Evolutionary conservation across 1,140 invertebrate genomes (phyloP).

Genomic region (Onthophagus taurus): DNA sequence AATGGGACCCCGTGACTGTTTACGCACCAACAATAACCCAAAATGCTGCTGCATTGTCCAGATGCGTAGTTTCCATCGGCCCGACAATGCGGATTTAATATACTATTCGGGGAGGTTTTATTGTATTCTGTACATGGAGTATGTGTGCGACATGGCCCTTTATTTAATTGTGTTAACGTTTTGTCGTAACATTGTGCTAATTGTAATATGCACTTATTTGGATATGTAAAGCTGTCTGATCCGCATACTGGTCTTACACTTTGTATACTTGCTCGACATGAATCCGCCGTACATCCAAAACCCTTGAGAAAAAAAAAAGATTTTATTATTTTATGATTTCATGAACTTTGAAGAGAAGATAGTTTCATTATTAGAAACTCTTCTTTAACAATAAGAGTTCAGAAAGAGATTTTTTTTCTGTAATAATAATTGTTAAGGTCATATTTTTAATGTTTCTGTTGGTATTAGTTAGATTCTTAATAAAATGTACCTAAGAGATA

Average conservation of each 20-base stretch:
- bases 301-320: too few relatives aligned
- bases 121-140: slow-evolving; percentile 18
- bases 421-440: too few relatives aligned
- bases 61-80: slow-evolving; percentile 72
- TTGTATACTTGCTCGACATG: slow-evolving; percentile 25
- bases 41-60: slow-evolving; percentile 70
- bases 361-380: too few relatives aligned
- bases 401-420: too few relatives aligned
- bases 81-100: slow-evolving; percentile 55
- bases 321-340: too few relatives aligned
- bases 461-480: too few relatives aligned
- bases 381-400: too few relatives aligned
- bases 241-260: slow-evolving; percentile 57
- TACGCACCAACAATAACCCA: slow-evolving; percentile 78
- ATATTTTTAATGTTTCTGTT: too few relatives aligned
- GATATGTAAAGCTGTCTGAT: slow-evolving; percentile 69
- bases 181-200: slow-evolving; percentile 59
- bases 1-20: slow-evolving; percentile 58
- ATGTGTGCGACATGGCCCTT: slow-evolving; percentile 51
- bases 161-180: slow-evolving; percentile 57
- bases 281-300: slow-evolving; percentile 33
- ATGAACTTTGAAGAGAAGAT: too few relatives aligned
- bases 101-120: neutral
- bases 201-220: slow-evolving; percentile 64
- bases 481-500: too few relatives aligned